A percentile compares a stretch with the other conserved stretches of the same genome.
Evolutionary conservation across 1,140 invertebrate genomes (phyloP).

Genomic region (Aleiodes sp.): DNA sequence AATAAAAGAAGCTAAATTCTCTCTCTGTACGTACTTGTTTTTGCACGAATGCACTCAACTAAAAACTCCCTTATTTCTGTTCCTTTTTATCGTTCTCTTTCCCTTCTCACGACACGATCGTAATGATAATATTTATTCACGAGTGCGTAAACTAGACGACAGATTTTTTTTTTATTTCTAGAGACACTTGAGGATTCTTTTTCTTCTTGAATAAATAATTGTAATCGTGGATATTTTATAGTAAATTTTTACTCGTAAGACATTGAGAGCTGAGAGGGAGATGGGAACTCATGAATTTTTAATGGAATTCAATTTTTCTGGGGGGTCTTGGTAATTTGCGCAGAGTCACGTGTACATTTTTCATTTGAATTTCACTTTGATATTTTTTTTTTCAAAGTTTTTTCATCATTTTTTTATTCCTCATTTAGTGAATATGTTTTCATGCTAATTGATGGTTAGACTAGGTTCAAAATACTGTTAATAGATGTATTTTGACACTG

Average conservation of each 20-base stretch:
- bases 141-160: too few species aligned
- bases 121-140: too few species aligned
- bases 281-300: constrained; percentile 10
- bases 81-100: too few species aligned
- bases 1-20: too few species aligned
- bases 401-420: too few species aligned
- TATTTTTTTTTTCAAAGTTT: not conserved
- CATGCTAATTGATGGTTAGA: not conserved
- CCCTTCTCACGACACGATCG: too few species aligned
- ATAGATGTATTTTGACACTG: not conserved
- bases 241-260: not conserved
- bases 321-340: not conserved
- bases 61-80: too few species aligned
- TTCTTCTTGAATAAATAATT: not conserved
- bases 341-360: not conserved
- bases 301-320: not conserved
- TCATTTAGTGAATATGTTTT: not conserved
- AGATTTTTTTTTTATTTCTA: too few species aligned
- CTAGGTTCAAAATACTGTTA: not conserved
- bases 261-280: too few species aligned
- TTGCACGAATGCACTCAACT: too few species aligned
- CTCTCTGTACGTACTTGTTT: too few species aligned
- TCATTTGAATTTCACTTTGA: not conserved
- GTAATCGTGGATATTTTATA: not conserved
- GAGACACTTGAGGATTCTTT: too few species aligned